A percentile compares a stretch with the other conserved stretches of the same genome.
Evolutionary conservation across 1,140 invertebrate genomes (phyloP).

Genomic region (Thaumetopoea pityocampa): DNA sequence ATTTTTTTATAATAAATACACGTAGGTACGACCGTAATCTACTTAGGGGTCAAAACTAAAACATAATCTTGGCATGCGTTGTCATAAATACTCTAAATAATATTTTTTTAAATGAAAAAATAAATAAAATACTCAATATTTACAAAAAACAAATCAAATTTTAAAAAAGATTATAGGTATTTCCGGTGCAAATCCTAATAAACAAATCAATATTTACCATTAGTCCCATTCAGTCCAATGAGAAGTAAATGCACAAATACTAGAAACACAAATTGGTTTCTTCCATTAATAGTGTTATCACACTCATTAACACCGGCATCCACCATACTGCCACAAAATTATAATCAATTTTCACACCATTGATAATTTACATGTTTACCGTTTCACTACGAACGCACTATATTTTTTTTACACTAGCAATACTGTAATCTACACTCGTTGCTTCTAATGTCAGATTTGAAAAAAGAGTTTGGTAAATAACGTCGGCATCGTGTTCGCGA

Average conservation of each 20-base stretch:
- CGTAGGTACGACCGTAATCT: too few species aligned
- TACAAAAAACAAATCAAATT: slow-evolving; percentile 9
- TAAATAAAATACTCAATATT: too few species aligned
- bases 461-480: slow-evolving; percentile 46
- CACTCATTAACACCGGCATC: slow-evolving; percentile 69
- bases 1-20: too few species aligned
- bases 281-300: slow-evolving; percentile 66
- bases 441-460: slow-evolving; percentile 39
- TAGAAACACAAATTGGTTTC: slow-evolving; percentile 69
- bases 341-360: slow-evolving; percentile 49
- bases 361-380: slow-evolving; percentile 61
- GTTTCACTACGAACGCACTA: slow-evolving; percentile 32
- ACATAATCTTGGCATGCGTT: too few species aligned
- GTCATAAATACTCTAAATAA: too few species aligned
- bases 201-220: slow-evolving; percentile 54
- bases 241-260: slow-evolving; percentile 69
- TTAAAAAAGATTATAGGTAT: too few species aligned
- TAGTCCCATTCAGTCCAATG: slow-evolving; percentile 68
- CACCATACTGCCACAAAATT: slow-evolving; percentile 69
- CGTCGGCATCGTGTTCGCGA: slow-evolving; percentile 44
- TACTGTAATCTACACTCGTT: slow-evolving; percentile 21
- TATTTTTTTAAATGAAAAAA: too few species aligned
- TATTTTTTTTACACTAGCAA: slow-evolving; percentile 24
- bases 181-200: background rate
- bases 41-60: too few species aligned